Evolutionary conservation across 2,797 vertebrate genomes (phyloP), one percentile per base, ranked within the genome.

Genomic region (Dipus sagitta): DNA sequence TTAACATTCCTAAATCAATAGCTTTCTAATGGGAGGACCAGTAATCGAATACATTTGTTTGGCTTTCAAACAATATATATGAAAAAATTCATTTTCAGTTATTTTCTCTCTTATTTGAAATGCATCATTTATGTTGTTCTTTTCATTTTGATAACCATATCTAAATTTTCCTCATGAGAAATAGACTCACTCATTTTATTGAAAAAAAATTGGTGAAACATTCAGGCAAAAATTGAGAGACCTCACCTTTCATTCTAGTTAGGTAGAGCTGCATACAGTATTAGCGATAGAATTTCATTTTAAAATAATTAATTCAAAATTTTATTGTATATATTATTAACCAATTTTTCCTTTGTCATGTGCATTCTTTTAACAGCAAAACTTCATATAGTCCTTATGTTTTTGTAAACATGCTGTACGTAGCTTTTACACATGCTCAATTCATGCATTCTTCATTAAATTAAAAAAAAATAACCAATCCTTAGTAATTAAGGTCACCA

Each of bases 101-200:
- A 78, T 21, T 65, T 18, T 67, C 32, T 86, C 17, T 62, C 18
- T 89, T 76, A 65, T 83, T 91, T 93, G 62, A 91, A 76, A 11
- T 68, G 47, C 82, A 77, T 68, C 72, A 23, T 87, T 79, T 88
- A 30, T 78, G 2, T 47, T 58, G 30, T 74, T 23, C 24, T 74
- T 94, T 93, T 79, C 8, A 68, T 67, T 83, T 92, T 91, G 77
- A 72, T 83, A 71, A 79, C n/a, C 80, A 2, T 60, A 21, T 86
- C 86, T 86, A 30, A 68, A 28, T 78, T 94, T 93, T 84, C 67
- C 7, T 87, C 14, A 14, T 32, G 23, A 90, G 17, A 94, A 92
- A 68, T 30, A 14, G 24, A 15, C 70, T 4, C 1, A 28, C 58
- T 82, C 26, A 0, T 74, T 88, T 93, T 71, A 86, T 70, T 30